Conservation (phyloP, 1,140 invertebrate genomes). For the Drosophila murphyi region DNA sequence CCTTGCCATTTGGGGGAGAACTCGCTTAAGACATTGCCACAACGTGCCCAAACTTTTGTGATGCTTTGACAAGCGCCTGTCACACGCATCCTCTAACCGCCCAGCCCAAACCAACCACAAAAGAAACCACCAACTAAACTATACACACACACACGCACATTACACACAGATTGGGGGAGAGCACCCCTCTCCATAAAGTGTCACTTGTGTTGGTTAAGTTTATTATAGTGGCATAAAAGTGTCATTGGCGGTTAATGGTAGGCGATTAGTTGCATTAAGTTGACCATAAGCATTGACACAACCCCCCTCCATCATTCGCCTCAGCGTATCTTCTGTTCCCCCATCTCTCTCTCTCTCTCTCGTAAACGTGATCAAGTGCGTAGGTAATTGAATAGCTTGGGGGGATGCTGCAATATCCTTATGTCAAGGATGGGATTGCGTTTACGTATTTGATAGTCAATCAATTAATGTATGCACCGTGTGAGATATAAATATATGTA, state of each 20-base stretch:
- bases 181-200: background rate
- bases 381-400: conserved; percentile 38
- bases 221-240: conserved; percentile 84
- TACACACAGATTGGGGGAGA: no score
- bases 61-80: conserved; percentile 48
- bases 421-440: background rate
- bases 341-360: background rate
- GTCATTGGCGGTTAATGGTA: conserved; percentile 78
- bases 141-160: conserved; percentile 22
- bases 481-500: background rate
- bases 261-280: conserved; percentile 71
- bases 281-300: conserved; percentile 23
- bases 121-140: conserved; percentile 1
- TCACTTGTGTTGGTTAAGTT: conserved; percentile 66
- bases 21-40: conserved; percentile 65
- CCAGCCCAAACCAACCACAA: background rate
- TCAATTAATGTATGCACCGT: conserved; percentile 14
- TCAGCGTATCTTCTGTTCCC: no score
- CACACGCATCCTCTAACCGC: conserved; percentile 23
- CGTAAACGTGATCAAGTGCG: conserved; percentile 26
- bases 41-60: conserved; percentile 72
- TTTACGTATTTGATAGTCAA: conserved; percentile 17
- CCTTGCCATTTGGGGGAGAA: background rate
- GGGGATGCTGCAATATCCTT: background rate
- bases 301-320: background rate